A percentile compares a stretch with the other conserved stretches of the same genome.
These are phyloP conservation scores for Wasmannia auropunctata DNA, from an alignment of 1,140 invertebrate species.

Conservation along the genomic window DNA sequence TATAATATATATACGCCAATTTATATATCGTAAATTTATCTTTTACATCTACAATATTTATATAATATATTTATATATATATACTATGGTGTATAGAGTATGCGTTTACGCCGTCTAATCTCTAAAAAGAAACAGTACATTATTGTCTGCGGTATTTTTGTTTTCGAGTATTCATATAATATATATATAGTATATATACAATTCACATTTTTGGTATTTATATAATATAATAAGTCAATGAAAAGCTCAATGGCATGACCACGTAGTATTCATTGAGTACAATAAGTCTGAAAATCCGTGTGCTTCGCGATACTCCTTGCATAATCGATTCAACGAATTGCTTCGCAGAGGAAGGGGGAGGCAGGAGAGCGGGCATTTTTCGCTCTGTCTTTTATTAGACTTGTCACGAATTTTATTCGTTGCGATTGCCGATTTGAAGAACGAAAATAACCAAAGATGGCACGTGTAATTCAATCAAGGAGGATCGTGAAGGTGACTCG, in stretches of 20 bases:
- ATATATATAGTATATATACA: slow-evolving; percentile 72
- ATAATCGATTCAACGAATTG: slow-evolving; percentile 9
- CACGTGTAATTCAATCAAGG: neutral
- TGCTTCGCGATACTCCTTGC: slow-evolving; percentile 54
- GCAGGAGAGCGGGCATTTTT: neutral
- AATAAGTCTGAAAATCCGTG: slow-evolving; percentile 65
- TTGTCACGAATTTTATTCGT: slow-evolving; percentile 22
- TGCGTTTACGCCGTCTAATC: slow-evolving; percentile 73
- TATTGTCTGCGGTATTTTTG: slow-evolving; percentile 82
- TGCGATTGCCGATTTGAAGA: neutral
- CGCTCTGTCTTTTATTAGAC: neutral
- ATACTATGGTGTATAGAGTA: slow-evolving; percentile 69
- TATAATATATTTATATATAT: slow-evolving; percentile 59
- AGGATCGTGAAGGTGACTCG: slow-evolving; percentile 63
- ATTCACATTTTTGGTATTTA: slow-evolving; percentile 62
- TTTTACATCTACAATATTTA: slow-evolving; percentile 58
- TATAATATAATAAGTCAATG: slow-evolving; percentile 77
- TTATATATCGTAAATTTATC: slow-evolving; percentile 64
- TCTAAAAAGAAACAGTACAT: slow-evolving; percentile 83
- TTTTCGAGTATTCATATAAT: slow-evolving; percentile 75
- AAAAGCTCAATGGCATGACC: slow-evolving; percentile 83
- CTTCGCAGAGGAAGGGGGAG: neutral
- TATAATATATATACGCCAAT: slow-evolving; percentile 59
- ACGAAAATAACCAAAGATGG: neutral
- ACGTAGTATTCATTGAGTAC: slow-evolving; percentile 76